A percentile compares a stretch with the other conserved stretches of the same genome.
These are phyloP conservation scores for Atherinomorus stipes DNA, from an alignment of 2,113 vertebrate species.

Conservation along the genomic window DNA sequence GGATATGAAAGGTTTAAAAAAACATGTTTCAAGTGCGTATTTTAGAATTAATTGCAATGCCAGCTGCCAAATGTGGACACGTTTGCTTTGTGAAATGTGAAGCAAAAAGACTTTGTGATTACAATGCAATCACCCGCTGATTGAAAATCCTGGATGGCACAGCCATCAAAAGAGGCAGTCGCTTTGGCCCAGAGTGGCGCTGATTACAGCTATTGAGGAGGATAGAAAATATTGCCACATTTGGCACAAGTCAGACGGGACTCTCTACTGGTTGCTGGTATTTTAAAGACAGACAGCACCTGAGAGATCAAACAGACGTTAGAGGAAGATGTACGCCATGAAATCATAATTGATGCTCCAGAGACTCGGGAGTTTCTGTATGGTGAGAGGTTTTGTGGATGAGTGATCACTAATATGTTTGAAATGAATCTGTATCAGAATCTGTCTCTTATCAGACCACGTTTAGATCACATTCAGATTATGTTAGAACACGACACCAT, in stretches of 20 bases:
- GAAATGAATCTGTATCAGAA: slow-evolving; percentile 1
- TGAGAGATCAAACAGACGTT: slow-evolving; percentile 18
- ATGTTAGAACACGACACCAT: neutral
- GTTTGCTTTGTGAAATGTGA: slow-evolving; percentile 54
- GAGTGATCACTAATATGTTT: slow-evolving; percentile 26
- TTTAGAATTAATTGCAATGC: slow-evolving; percentile 54
- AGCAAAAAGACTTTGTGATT: slow-evolving; percentile 54
- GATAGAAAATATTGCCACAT: slow-evolving; percentile 16
- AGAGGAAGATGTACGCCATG: slow-evolving; percentile 7
- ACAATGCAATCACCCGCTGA: slow-evolving; percentile 60
- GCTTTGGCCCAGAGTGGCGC: slow-evolving; percentile 16
- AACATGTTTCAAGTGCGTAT: neutral
- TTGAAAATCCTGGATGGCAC: slow-evolving; percentile 35
- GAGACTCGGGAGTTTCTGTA: slow-evolving; percentile 28
- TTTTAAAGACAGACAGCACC: slow-evolving; percentile 28
- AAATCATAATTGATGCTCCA: slow-evolving; percentile 23
- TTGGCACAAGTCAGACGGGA: slow-evolving; percentile 22
- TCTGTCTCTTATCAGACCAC: slow-evolving; percentile 14
- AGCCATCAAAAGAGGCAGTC: slow-evolving; percentile 6
- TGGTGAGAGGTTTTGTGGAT: neutral
- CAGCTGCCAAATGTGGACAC: slow-evolving; percentile 61
- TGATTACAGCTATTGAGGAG: slow-evolving; percentile 38
- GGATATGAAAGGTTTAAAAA: slow-evolving; percentile 31
- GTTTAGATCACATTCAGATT: neutral
- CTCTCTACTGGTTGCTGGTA: neutral